These are phyloP conservation scores for Zaprionus capensis DNA, from an alignment of 1,140 invertebrate genomes.

Conservation along the genomic window DNA sequence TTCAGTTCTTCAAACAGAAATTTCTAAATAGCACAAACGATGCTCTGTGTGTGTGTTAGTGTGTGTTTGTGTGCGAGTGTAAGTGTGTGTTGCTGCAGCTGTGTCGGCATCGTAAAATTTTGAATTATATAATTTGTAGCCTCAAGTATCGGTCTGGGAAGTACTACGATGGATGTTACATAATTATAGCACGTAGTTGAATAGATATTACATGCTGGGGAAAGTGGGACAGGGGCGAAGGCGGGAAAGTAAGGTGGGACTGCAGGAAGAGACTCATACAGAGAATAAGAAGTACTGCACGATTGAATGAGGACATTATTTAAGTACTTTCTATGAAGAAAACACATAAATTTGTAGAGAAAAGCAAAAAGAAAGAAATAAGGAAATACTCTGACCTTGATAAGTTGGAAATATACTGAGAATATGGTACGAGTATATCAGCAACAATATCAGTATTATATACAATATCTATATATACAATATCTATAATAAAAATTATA, in stretches of 20 bases:
- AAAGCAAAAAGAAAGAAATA: too few species aligned
- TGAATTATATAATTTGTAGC: constrained; percentile 49
- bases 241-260: too few species aligned
- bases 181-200: constrained; percentile 20
- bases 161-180: constrained; percentile 17
- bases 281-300: too few species aligned
- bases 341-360: too few species aligned
- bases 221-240: not conserved
- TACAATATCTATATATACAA: too few species aligned
- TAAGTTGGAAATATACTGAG: not conserved
- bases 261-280: too few species aligned
- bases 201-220: constrained; percentile 4
- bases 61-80: constrained; percentile 11
- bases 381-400: not conserved
- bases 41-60: not conserved
- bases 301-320: too few species aligned
- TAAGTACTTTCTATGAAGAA: too few species aligned
- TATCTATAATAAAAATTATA: too few species aligned
- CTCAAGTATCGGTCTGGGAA: constrained; percentile 33
- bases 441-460: too few species aligned
- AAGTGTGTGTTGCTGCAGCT: constrained; percentile 1
- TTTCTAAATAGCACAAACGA: constrained; percentile 47
- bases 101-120: constrained; percentile 35
- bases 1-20: constrained; percentile 42
- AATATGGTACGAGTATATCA: not conserved